These are phyloP conservation scores for Entomyzon cyanotis DNA, from an alignment of 2,113 vertebrate genomes.

Conservation along the genomic window DNA sequence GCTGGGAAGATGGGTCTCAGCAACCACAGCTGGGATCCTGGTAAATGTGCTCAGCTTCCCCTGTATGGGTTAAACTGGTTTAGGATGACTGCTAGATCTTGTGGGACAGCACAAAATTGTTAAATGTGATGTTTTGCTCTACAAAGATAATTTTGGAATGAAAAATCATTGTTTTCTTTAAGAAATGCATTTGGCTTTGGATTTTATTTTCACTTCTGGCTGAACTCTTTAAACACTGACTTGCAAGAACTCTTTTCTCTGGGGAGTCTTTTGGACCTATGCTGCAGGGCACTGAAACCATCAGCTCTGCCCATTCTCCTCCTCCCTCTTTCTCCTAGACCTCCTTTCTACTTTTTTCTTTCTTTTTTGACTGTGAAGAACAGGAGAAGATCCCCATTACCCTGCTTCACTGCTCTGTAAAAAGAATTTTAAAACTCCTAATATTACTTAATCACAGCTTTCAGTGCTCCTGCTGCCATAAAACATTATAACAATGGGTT, in stretches of 20 bases:
- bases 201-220: not conserved
- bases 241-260: not conserved
- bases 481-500: constrained; percentile 59
- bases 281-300: not conserved
- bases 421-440: constrained; percentile 34
- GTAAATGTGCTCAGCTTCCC: not conserved
- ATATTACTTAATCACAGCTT: constrained; percentile 61
- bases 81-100: not conserved
- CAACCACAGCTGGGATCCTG: not conserved
- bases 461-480: constrained; percentile 47
- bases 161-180: not conserved
- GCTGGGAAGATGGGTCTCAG: not conserved
- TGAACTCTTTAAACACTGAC: not conserved
- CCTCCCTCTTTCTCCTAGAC: not conserved
- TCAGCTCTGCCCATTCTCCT: not conserved
- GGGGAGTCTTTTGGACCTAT: not conserved
- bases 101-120: not conserved
- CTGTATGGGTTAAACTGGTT: not conserved
- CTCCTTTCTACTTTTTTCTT: not conserved
- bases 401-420: not conserved
- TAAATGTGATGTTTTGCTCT: not conserved
- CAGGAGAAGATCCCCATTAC: constrained; percentile 17
- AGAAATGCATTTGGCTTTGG: not conserved
- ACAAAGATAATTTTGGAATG: not conserved
- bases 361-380: not conserved